Percentiles rank a stretch among this genome's conserved stretches.
These are phyloP conservation scores for Gymnoscopelus microlampas DNA, from an alignment of 2,797 vertebrate species.

Conservation along the genomic window DNA sequence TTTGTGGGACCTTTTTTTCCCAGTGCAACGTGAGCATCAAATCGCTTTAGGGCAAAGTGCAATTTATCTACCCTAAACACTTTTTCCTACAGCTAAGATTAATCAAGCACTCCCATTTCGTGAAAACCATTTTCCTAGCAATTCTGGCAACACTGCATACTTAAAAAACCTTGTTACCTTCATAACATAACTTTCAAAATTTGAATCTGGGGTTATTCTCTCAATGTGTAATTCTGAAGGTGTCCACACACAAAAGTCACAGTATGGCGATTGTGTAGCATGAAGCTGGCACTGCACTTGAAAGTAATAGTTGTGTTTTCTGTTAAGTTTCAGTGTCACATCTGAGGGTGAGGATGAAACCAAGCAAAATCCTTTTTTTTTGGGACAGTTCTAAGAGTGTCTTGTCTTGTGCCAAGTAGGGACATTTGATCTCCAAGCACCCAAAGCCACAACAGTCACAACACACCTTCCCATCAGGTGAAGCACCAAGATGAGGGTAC, in stretches of 20 bases:
- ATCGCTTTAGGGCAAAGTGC: too few species aligned
- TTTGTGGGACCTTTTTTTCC: too few species aligned
- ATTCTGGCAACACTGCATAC: too few species aligned
- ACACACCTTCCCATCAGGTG: slow-evolving; percentile 11
- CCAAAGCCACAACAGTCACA: slow-evolving; percentile 4
- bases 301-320: slow-evolving; percentile 19
- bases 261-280: slow-evolving; percentile 8
- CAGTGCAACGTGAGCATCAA: too few species aligned
- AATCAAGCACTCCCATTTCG: too few species aligned
- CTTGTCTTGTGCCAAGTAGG: slow-evolving; percentile 22
- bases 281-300: slow-evolving; percentile 19
- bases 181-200: slow-evolving; percentile 3
- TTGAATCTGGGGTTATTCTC: background rate
- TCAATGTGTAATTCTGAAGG: background rate
- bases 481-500: background rate
- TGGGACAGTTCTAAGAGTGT: slow-evolving; percentile 15
- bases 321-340: slow-evolving; percentile 17
- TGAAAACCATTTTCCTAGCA: too few species aligned
- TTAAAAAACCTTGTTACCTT: background rate
- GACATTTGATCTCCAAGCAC: slow-evolving; percentile 18
- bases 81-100: too few species aligned
- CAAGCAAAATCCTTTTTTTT: slow-evolving; percentile 9
- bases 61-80: too few species aligned
- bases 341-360: slow-evolving; percentile 16
- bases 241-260: slow-evolving; percentile 18